Evolutionary conservation across 2,113 vertebrate genomes (phyloP).

Genomic region (Neotoma lepida): DNA sequence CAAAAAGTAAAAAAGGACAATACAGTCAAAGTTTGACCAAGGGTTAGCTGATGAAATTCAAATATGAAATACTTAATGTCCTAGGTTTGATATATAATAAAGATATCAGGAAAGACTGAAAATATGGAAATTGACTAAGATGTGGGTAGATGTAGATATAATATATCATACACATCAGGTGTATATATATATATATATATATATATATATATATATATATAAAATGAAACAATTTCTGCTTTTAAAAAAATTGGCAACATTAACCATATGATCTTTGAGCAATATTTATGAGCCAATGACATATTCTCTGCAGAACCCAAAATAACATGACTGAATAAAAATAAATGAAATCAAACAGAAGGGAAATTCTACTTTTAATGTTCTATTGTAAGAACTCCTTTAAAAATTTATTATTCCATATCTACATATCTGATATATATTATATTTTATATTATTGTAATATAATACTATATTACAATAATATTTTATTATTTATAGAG

Average conservation of each 20-base stretch:
- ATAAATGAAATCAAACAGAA: slow-evolving; percentile 29
- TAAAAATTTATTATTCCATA: background rate
- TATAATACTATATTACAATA: too few species aligned
- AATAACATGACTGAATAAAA: slow-evolving; percentile 36
- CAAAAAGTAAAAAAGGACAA: background rate
- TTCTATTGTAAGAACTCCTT: background rate
- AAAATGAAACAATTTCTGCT: slow-evolving; percentile 61
- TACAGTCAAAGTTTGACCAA: background rate
- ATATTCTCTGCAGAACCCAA: slow-evolving; percentile 47
- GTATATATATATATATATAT: too few species aligned
- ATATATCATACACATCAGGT: too few species aligned
- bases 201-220: background rate
- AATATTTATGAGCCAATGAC: slow-evolving; percentile 40
- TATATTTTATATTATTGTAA: too few species aligned
- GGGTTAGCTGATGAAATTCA: background rate
- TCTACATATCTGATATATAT: too few species aligned
- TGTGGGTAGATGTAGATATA: background rate
- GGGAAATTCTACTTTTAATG: background rate
- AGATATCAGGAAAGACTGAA: background rate
- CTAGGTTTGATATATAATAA: background rate
- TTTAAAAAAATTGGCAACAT: slow-evolving; percentile 63
- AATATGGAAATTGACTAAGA: background rate
- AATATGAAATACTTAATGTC: background rate
- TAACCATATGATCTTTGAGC: slow-evolving; percentile 66
- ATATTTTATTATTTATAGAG: too few species aligned